Percentiles rank a stretch among this genome's conserved stretches.
phyloP scores from a whole-genome alignment of 2,113 vertebrate species.

The Piprites chloris region DNA sequence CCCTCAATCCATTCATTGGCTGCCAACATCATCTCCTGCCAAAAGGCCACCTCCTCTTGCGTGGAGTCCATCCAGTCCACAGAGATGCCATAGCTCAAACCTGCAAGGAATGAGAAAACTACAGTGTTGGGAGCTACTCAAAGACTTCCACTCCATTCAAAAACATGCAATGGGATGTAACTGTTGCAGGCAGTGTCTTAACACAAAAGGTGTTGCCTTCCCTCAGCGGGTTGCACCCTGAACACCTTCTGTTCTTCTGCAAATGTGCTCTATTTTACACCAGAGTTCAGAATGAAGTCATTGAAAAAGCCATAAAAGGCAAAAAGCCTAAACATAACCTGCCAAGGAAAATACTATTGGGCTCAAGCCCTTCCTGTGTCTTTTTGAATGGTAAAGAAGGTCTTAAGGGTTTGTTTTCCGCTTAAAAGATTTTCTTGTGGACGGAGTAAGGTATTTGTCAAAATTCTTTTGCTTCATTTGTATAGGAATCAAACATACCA shows the following conservation, averaged over 20 bases:
- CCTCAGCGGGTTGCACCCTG: background rate
- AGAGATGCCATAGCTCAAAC: constrained; percentile 68
- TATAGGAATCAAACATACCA: background rate
- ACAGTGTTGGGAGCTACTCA: background rate
- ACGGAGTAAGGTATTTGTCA: background rate
- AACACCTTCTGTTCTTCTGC: background rate
- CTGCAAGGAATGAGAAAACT: background rate
- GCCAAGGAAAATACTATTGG: background rate
- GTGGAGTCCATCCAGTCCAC: constrained; percentile 77
- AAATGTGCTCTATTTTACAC: background rate
- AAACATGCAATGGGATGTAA: background rate
- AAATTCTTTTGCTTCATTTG: background rate
- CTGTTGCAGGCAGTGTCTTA: background rate
- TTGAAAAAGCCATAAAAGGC: background rate
- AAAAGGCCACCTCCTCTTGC: constrained; percentile 69
- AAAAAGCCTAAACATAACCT: background rate
- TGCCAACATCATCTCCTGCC: constrained; percentile 73
- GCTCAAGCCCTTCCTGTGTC: background rate
- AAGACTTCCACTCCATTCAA: background rate
- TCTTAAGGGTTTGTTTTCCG: background rate
- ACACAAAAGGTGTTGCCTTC: background rate
- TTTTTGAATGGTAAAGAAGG: background rate
- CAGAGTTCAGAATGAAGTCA: background rate
- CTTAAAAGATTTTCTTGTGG: background rate
- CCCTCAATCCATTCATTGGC: constrained; percentile 73